Evolutionary conservation across 2,888 invertebrate genomes (phyloP).

Genomic region (Ochropleura leucogaster): DNA sequence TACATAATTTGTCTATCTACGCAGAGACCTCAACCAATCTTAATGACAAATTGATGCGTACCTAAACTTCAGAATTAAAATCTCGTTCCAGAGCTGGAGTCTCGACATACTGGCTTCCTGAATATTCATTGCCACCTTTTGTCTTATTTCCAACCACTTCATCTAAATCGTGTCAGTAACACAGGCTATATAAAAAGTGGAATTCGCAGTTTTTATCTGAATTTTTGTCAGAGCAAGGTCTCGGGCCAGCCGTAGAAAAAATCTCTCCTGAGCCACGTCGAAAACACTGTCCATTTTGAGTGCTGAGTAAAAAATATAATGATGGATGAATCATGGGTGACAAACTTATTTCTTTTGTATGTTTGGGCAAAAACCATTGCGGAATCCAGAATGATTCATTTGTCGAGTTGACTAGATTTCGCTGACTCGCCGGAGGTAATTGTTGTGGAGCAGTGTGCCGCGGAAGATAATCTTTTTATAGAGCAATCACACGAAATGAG

Average conservation of each 20-base stretch:
- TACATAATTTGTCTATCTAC: conserved; percentile 33
- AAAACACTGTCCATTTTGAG: conserved; percentile 27
- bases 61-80: conserved; percentile 47
- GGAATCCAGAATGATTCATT: conserved; percentile 57
- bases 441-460: conserved; percentile 49
- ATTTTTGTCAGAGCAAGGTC: conserved; percentile 49
- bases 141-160: conserved; percentile 35
- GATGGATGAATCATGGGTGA: conserved; percentile 59
- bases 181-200: conserved; percentile 39
- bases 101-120: conserved; percentile 32
- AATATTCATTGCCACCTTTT: conserved; percentile 38
- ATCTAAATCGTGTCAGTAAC: conserved; percentile 40
- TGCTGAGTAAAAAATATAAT: conserved; percentile 37
- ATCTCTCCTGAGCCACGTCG: conserved; percentile 25
- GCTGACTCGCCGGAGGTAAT: conserved; percentile 44
- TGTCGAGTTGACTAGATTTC: conserved; percentile 41
- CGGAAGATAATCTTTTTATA: conserved; percentile 67
- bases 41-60: conserved; percentile 48
- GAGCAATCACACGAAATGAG: conserved; percentile 63
- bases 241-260: conserved; percentile 38
- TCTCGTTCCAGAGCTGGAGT: conserved; percentile 14
- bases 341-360: conserved; percentile 53
- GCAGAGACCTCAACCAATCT: conserved; percentile 13
- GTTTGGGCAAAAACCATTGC: conserved; percentile 52
- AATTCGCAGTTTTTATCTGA: conserved; percentile 47